Evolutionary conservation across 2,888 invertebrate genomes (phyloP).

Genomic region (Agriotes lineatus): DNA sequence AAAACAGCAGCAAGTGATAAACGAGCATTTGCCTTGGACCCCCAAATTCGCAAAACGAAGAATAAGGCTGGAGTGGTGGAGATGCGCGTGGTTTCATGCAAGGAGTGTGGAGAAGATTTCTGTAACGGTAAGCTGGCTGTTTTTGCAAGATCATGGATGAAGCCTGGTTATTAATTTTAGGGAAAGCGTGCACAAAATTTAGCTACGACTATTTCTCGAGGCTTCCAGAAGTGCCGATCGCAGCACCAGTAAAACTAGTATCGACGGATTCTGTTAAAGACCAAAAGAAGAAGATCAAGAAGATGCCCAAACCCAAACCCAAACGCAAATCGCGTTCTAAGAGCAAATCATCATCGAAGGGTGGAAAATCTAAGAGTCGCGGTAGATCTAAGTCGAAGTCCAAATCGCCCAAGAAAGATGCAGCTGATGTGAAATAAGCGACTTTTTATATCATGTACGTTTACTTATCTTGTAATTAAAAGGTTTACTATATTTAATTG

Average conservation of each 20-base stretch:
- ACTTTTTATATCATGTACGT: not conserved
- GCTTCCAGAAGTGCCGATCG: slow-evolving; percentile 59
- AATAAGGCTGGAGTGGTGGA: slow-evolving; percentile 87
- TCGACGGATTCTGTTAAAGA: slow-evolving; percentile 64
- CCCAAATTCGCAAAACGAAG: slow-evolving; percentile 81
- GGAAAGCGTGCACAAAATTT: slow-evolving; percentile 70
- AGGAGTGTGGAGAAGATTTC: slow-evolving; percentile 88
- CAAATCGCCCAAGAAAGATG: slow-evolving; percentile 55
- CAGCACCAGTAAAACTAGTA: slow-evolving; percentile 55
- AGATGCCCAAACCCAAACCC: too few species aligned
- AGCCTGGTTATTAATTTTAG: slow-evolving; percentile 56
- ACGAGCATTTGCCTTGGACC: slow-evolving; percentile 74
- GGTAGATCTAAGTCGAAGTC: slow-evolving; percentile 50
- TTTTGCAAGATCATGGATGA: too few species aligned
- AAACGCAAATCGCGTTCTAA: slow-evolving; percentile 59
- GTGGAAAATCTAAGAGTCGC: slow-evolving; percentile 47
- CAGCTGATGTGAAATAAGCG: not conserved
- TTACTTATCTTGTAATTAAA: not conserved
- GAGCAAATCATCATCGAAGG: slow-evolving; percentile 54
- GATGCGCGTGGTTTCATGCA: slow-evolving; percentile 79
- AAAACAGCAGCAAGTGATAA: slow-evolving; percentile 81
- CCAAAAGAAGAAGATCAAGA: slow-evolving; percentile 57
- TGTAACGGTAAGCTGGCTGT: slow-evolving; percentile 85
- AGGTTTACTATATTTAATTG: not conserved
- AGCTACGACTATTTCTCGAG: slow-evolving; percentile 71